phyloP scores from a whole-genome alignment of 2,113 vertebrate genomes.

The Ameiurus melas region DNA sequence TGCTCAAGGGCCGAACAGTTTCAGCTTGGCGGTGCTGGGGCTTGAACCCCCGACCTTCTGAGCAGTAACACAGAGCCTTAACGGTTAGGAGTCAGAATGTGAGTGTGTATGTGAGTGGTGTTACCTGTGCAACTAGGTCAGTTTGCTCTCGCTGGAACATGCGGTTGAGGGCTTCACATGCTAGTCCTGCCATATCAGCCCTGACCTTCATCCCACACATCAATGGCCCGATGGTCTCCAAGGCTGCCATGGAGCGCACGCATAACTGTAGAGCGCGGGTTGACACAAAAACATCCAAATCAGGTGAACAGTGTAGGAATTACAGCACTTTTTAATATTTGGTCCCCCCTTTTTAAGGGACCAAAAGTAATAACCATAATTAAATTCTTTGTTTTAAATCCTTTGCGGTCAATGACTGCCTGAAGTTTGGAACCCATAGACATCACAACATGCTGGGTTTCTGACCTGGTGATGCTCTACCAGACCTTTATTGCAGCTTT shows the following conservation, averaged over 20 bases:
- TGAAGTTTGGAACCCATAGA: neutral
- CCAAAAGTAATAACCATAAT: neutral
- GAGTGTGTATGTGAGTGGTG: slow-evolving; percentile 43
- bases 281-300: slow-evolving; percentile 1
- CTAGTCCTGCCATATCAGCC: slow-evolving; percentile 85
- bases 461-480: neutral
- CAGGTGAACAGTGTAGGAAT: neutral
- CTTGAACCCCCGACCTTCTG: no score
- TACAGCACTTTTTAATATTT: no score
- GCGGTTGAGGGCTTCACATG: slow-evolving; percentile 93
- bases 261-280: slow-evolving; percentile 78
- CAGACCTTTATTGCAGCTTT: neutral
- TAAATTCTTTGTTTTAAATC: neutral
- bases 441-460: neutral
- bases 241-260: slow-evolving; percentile 89
- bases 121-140: slow-evolving; percentile 93
- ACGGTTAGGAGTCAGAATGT: neutral
- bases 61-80: no score
- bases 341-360: neutral
- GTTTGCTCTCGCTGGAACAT: slow-evolving; percentile 99
- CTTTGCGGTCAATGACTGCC: neutral
- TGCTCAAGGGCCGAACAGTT: no score
- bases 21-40: no score
- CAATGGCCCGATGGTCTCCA: slow-evolving; percentile 92
- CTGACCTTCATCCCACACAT: slow-evolving; percentile 92